phyloP scores from a whole-genome alignment of 2,888 invertebrate genomes.

The Eupithecia pulchellata region DNA sequence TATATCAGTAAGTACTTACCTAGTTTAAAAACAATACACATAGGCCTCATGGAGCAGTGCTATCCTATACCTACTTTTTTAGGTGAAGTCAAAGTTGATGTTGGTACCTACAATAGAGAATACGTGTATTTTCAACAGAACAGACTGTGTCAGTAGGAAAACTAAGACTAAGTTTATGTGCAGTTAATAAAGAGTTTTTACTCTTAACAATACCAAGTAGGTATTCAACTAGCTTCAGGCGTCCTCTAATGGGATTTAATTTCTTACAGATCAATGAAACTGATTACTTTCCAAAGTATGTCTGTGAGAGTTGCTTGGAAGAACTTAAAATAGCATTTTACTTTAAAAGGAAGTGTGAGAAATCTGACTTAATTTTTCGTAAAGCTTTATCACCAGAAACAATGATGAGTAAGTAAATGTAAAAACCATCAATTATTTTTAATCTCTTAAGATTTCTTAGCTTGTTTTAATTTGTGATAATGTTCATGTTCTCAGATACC shows the following conservation, averaged over 20 bases:
- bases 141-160: not conserved
- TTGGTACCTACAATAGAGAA: no score
- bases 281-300: constrained; percentile 48
- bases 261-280: constrained; percentile 44
- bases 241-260: not conserved
- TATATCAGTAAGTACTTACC: constrained; percentile 41
- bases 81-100: no score
- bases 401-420: constrained; percentile 26
- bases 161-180: not conserved
- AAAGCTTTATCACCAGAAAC: constrained; percentile 40
- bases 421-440: not conserved
- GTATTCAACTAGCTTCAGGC: not conserved
- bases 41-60: not conserved
- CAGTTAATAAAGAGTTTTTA: not conserved
- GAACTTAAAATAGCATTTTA: constrained; percentile 46
- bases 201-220: not conserved
- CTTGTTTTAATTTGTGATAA: not conserved
- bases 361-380: constrained; percentile 45
- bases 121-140: not conserved
- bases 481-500: constrained; percentile 18
- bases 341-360: constrained; percentile 50
- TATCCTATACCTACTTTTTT: no score
- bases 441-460: not conserved
- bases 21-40: not conserved
- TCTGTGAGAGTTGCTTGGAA: constrained; percentile 46